Conservation (phyloP, 2,113 vertebrate species). For the Sylvilagus bachmani region DNA sequence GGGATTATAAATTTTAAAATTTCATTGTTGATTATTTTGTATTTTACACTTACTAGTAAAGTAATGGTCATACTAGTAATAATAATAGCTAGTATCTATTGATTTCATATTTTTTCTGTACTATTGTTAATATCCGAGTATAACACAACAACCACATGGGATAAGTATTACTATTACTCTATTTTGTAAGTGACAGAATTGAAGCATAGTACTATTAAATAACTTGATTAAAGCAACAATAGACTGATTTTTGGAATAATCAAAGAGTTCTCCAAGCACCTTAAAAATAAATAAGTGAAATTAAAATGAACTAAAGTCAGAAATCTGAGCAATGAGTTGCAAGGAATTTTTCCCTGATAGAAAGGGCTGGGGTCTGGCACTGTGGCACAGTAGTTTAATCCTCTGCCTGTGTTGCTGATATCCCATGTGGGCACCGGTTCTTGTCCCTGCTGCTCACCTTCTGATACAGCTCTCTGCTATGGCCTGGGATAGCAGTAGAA, state of each 20-base stretch:
- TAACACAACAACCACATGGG: neutral
- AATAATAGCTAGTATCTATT: neutral
- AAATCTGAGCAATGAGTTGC: neutral
- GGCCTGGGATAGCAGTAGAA: no score
- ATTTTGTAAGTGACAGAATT: neutral
- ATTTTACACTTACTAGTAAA: neutral
- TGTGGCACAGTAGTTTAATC: no score
- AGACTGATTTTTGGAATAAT: neutral
- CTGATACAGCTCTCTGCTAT: no score
- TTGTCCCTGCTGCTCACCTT: no score
- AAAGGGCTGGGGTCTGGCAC: no score
- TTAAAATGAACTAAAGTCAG: neutral
- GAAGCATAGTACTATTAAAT: neutral
- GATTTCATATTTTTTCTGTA: neutral
- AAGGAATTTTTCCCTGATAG: neutral
- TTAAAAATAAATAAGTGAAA: neutral
- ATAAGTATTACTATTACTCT: neutral
- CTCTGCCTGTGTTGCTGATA: no score
- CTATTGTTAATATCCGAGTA: neutral
- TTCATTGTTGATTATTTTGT: neutral
- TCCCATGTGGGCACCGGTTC: no score
- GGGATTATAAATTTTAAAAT: conserved; percentile 19
- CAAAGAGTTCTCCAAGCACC: neutral
- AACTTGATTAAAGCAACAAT: neutral
- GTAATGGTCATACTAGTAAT: neutral